Evolutionary conservation across 2,113 vertebrate species (phyloP).

Genomic region (Apus apus): DNA sequence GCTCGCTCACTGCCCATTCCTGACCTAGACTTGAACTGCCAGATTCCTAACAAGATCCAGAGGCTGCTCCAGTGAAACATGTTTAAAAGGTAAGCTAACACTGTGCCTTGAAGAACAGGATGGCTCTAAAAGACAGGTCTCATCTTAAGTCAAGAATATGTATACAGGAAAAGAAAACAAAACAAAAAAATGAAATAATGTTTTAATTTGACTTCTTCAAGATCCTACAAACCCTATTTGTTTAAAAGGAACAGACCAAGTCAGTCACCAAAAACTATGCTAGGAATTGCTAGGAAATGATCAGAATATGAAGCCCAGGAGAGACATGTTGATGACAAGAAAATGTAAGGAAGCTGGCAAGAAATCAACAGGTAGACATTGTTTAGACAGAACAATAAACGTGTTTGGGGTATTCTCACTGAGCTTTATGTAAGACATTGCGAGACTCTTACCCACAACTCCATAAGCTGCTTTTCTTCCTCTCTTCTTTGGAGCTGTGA

Average conservation of each 20-base stretch:
- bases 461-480: slow-evolving; percentile 65
- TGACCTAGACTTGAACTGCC: background rate
- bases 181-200: background rate
- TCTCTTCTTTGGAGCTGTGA: slow-evolving; percentile 13
- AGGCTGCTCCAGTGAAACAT: background rate
- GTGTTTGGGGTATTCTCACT: background rate
- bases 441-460: slow-evolving; percentile 26
- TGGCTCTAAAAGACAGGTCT: background rate
- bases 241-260: background rate
- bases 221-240: background rate
- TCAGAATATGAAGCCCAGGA: background rate
- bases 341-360: background rate
- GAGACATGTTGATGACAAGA: background rate
- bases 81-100: background rate
- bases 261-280: background rate
- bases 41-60: background rate
- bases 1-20: background rate
- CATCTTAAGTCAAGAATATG: background rate
- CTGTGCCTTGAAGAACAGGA: background rate
- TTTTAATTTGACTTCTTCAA: background rate
- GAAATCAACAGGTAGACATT: background rate
- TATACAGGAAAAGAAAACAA: background rate
- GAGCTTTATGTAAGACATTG: slow-evolving; percentile 11
- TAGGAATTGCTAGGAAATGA: background rate
- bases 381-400: background rate